phyloP scores from a whole-genome alignment of 2,888 invertebrate species.

The Tipula vernalis region DNA sequence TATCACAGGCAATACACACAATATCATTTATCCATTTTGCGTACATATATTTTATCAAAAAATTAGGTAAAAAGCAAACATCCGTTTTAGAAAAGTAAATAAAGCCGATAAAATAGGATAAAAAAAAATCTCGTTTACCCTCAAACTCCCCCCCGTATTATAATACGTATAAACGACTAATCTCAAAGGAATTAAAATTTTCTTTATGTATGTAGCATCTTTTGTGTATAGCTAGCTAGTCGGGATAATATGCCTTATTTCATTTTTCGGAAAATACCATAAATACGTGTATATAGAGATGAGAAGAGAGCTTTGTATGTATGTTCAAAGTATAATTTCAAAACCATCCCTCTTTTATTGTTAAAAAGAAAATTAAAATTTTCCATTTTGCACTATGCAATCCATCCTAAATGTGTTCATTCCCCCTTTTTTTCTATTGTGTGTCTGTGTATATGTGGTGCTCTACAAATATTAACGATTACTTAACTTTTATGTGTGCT shows the following conservation, averaged over 20 bases:
- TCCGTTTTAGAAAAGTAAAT: background rate
- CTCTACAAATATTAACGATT: background rate
- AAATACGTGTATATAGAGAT: background rate
- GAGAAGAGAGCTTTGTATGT: background rate
- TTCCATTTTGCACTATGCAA: background rate
- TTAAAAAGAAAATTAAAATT: background rate
- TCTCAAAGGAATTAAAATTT: conserved; percentile 4
- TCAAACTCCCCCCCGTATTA: background rate
- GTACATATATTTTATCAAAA: background rate
- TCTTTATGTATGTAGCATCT: background rate
- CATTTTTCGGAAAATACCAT: background rate
- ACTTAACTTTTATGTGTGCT: background rate
- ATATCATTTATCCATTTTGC: background rate
- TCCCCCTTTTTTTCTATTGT: background rate
- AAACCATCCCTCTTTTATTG: background rate
- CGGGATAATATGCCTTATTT: background rate
- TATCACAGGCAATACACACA: background rate
- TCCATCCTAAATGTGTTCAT: background rate
- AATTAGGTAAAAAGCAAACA: background rate
- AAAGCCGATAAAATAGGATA: background rate
- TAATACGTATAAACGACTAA: background rate
- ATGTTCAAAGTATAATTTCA: background rate
- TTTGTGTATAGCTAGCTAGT: background rate
- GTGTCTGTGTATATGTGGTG: background rate
- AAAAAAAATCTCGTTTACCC: background rate